Percentiles rank a stretch among this genome's conserved stretches.
These are phyloP conservation scores for Melanaphis sacchari DNA, from an alignment of 1,140 invertebrate genomes.

Conservation along the genomic window DNA sequence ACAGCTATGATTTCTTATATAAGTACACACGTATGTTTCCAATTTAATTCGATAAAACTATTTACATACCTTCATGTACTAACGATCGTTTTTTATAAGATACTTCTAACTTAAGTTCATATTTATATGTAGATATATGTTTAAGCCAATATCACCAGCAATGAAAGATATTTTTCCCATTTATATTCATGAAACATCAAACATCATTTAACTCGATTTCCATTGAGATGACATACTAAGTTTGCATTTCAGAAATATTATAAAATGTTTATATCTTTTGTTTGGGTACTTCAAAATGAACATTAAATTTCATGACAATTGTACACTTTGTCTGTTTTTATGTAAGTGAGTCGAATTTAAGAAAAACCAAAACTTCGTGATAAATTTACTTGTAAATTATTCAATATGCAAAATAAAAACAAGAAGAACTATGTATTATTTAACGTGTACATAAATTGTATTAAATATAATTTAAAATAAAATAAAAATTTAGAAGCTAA, in stretches of 20 bases:
- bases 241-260: conserved; percentile 9
- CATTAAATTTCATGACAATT: conserved; percentile 19
- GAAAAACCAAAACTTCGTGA: background rate
- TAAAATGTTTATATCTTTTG: background rate
- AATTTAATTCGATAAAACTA: background rate
- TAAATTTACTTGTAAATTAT: conserved; percentile 6
- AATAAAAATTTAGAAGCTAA: background rate
- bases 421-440: background rate
- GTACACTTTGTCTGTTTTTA: background rate
- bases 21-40: background rate
- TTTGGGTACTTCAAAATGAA: background rate
- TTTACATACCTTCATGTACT: background rate
- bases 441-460: background rate
- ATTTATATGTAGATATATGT: background rate
- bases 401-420: conserved; percentile 2
- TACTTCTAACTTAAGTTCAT: background rate
- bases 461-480: background rate
- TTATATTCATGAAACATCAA: conserved; percentile 28
- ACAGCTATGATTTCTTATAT: background rate
- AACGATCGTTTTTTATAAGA: background rate
- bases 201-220: conserved; percentile 14
- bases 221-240: background rate
- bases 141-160: background rate
- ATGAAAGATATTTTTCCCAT: background rate
- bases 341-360: background rate